These are phyloP conservation scores for Pelecanus crispus DNA, from an alignment of 2,113 vertebrate genomes.

Conservation along the genomic window DNA sequence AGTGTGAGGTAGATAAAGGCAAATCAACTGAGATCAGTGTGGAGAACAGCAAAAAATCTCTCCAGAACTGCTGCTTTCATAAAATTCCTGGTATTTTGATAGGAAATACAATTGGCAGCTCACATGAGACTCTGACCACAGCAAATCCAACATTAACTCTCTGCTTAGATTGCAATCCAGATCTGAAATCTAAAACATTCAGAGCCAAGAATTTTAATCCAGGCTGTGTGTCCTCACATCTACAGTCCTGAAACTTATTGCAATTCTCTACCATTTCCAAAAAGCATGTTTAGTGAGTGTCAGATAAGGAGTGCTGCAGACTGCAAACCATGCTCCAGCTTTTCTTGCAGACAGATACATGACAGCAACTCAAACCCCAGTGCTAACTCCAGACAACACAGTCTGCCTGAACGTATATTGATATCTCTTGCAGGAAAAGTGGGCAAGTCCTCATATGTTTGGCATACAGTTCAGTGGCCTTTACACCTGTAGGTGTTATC, in stretches of 20 bases:
- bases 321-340: not conserved
- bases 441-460: rapidly evolving
- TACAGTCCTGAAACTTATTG: not conserved
- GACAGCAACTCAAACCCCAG: not conserved
- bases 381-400: not conserved
- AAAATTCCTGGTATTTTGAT: not conserved
- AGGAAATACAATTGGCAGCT: not conserved
- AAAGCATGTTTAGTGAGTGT: not conserved
- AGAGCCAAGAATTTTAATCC: not conserved
- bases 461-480: not conserved
- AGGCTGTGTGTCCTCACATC: not conserved
- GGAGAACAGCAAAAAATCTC: not conserved
- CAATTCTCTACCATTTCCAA: not conserved
- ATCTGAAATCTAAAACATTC: not conserved
- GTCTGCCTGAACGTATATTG: not conserved
- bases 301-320: not conserved
- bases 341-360: not conserved
- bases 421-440: not conserved
- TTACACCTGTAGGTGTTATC: not conserved
- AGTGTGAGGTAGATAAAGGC: not conserved
- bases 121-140: not conserved
- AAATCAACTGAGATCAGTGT: not conserved
- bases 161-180: not conserved
- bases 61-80: not conserved
- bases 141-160: not conserved